Conservation (phyloP, 2,888 invertebrate genomes). For the Tupiocoris notatus region DNA sequence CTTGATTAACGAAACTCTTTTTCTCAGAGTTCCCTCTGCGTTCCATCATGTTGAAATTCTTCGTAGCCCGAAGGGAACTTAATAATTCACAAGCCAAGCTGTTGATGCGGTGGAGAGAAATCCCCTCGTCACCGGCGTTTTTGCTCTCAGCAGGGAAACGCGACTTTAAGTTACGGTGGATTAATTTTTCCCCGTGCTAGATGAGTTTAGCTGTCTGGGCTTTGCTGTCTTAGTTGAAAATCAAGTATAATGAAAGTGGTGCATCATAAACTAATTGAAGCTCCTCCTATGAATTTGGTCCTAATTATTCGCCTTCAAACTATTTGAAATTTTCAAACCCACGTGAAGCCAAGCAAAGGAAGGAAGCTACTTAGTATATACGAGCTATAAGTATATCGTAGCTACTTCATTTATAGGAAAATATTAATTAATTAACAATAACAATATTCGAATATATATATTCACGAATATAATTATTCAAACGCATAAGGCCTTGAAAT, state of each 20-base stretch:
- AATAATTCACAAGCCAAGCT: neutral
- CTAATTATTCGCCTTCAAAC: too few species aligned
- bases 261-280: neutral
- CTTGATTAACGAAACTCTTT: neutral
- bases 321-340: conserved; percentile 17
- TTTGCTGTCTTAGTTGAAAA: neutral
- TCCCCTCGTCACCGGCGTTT: neutral
- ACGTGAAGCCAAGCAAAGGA: conserved; percentile 4
- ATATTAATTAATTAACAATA: too few species aligned
- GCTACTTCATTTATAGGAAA: too few species aligned
- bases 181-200: neutral
- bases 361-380: conserved; percentile 10
- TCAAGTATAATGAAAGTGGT: neutral
- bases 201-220: neutral
- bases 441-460: too few species aligned
- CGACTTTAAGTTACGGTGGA: neutral
- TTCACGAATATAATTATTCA: too few species aligned
- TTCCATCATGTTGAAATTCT: neutral
- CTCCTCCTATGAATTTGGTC: neutral
- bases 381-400: too few species aligned
- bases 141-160: neutral
- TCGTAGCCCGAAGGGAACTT: neutral
- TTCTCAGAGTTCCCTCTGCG: neutral
- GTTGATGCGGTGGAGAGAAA: neutral
- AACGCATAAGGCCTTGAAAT: too few species aligned